Base-by-base conservation (phyloP, 2,797 vertebrate species). In the Characodon lateralis region DNA sequence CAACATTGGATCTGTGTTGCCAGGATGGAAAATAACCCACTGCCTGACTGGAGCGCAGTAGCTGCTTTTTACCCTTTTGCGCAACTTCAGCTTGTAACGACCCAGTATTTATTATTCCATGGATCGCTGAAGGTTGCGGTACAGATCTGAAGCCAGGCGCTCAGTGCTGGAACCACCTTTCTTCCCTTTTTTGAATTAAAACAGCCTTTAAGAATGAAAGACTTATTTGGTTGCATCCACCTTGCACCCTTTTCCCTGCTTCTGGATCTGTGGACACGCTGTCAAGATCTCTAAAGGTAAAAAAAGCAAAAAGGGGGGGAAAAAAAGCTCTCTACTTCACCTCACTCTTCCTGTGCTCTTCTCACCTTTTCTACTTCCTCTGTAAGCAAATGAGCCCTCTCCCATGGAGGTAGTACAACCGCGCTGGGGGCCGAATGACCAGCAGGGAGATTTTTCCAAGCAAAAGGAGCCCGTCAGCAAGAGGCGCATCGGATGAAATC, bases 401-500 rank as follows among this genome's bases (percentile, higher is more conserved):
- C 89, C 87, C 88, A 94, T 93, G 93, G 93, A 94, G 92, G 93
- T 93, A 90, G 89, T 79, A 79, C 89, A 85, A 31, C 89, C 91
- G 86, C 89, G 87, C 84, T 93, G 93, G 94, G 93, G 90, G 91
- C 93, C 89, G 53, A 92, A 73, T 83, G 85, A 94, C 72, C 93
- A 88, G 83, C 91, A 86, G 90, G 91, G 89, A 82, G 89, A 90
- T 91, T 92, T 92, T 90, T 92, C 90, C 87, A 92, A 93, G 91
- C 92, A 94, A 93, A 92, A 90, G 91, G 90, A 94, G 88, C 89
- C 92, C 82, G 89, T 93, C 90, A 90, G 89, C 90, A 90, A 93
- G 91, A 93, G 91, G 92, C 93, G 91, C 93, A 88, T 93, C 90
- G 94, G 93, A 86, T 95, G 94, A 95, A 92, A 95, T 90, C 83